These are phyloP conservation scores for Aphelinus certus DNA, from an alignment of 1,140 invertebrate genomes.

Conservation along the genomic window DNA sequence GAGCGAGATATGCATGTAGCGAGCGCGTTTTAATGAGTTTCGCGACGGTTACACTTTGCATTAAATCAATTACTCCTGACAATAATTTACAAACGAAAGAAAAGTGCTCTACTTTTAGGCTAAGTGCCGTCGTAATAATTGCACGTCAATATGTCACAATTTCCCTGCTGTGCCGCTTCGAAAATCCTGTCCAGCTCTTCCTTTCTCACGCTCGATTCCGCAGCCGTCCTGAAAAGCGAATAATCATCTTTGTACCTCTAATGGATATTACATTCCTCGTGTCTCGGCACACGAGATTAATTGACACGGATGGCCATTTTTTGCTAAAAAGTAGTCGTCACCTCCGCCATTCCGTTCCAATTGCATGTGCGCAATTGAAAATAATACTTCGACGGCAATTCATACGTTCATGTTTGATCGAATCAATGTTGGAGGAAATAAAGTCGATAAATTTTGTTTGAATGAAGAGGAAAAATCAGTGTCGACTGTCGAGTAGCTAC, in stretches of 20 bases:
- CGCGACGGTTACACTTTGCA: conserved; percentile 1
- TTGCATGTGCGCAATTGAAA: no score
- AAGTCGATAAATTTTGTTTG: no score
- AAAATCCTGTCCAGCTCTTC: conserved; percentile 56
- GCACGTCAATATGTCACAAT: conserved; percentile 49
- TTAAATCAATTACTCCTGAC: conserved; percentile 29
- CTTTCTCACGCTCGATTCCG: conserved; percentile 45
- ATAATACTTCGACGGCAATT: no score
- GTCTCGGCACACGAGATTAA: no score
- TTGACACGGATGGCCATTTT: no score
- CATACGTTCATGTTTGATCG: no score
- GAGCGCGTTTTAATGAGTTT: background rate
- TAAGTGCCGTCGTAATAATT: conserved; percentile 41
- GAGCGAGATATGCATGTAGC: background rate
- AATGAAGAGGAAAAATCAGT: no score
- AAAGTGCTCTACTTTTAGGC: conserved; percentile 38
- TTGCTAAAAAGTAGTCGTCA: no score
- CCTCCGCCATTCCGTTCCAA: no score
- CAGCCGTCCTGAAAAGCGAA: conserved; percentile 47
- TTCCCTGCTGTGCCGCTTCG: conserved; percentile 53
- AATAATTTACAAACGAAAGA: conserved; percentile 28
- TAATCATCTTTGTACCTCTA: background rate
- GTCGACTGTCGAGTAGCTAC: no score
- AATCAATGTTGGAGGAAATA: no score
- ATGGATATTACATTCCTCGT: no score